These are phyloP conservation scores for Drosophila ironensis DNA, from an alignment of 1,140 invertebrate species.

Conservation along the genomic window DNA sequence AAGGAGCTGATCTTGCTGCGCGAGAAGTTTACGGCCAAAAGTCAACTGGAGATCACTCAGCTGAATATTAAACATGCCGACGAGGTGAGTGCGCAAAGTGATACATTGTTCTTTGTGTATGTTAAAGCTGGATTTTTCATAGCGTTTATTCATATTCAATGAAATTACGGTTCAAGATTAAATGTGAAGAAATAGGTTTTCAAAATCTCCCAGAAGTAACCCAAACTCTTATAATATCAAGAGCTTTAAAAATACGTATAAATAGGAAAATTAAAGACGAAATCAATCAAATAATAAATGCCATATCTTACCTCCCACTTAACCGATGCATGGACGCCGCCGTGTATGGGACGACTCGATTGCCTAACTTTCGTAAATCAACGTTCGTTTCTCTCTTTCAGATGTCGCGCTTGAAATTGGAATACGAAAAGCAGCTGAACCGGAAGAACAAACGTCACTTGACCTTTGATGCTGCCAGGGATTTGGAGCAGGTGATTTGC, in stretches of 20 bases:
- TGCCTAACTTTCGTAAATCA: too few relatives aligned
- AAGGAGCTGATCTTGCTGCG: slow-evolving; percentile 86
- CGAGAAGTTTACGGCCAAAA: slow-evolving; percentile 86
- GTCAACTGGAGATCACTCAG: slow-evolving; percentile 83
- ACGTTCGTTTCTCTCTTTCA: slow-evolving; percentile 40
- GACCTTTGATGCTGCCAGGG: slow-evolving; percentile 84
- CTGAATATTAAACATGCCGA: slow-evolving; percentile 84
- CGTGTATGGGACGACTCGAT: too few relatives aligned
- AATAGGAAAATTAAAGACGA: not conserved
- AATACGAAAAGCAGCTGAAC: slow-evolving; percentile 81
- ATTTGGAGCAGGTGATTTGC: slow-evolving; percentile 84
- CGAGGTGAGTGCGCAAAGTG: slow-evolving; percentile 81
- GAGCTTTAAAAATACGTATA: too few relatives aligned
- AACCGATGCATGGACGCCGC: too few relatives aligned
- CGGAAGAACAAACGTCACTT: slow-evolving; percentile 83
- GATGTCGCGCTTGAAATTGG: slow-evolving; percentile 82
- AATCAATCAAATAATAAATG: too few relatives aligned
- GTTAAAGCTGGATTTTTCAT: too few relatives aligned
- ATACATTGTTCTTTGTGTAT: not conserved
- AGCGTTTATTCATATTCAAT: too few relatives aligned
- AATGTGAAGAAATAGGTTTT: not conserved
- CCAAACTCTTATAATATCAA: too few relatives aligned
- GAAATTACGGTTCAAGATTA: too few relatives aligned
- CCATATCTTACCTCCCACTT: too few relatives aligned
- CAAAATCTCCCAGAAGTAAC: too few relatives aligned